phyloP scores from a whole-genome alignment of 1,140 invertebrate genomes.

The Papilio xuthus region DNA sequence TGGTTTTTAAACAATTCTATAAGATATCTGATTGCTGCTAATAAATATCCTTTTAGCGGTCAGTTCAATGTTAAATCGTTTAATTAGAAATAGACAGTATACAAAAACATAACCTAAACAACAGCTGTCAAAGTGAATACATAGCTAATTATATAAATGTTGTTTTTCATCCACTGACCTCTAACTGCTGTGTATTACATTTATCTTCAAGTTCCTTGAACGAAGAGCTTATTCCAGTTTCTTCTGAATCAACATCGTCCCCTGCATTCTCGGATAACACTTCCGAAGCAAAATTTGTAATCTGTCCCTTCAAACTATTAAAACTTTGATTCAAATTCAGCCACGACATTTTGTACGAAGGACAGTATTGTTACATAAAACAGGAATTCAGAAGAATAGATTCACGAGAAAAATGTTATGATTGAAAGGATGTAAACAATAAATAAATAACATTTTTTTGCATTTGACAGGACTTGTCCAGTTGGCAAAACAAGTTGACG shows the following conservation, averaged over 20 bases:
- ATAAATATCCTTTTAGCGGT: not conserved
- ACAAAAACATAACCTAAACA: conserved; percentile 71
- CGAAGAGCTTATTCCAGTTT: conserved; percentile 66
- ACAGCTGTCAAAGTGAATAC: conserved; percentile 57
- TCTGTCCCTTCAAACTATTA: conserved; percentile 88
- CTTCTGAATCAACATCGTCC: conserved; percentile 80
- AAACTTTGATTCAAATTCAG: conserved; percentile 88
- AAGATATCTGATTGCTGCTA: not conserved
- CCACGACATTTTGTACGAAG: conserved; percentile 86
- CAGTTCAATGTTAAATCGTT: conserved; percentile 5
- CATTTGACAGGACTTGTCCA: conserved; percentile 77
- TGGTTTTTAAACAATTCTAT: not conserved
- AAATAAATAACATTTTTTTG: conserved; percentile 78
- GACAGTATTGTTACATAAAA: conserved; percentile 56
- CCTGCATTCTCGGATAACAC: conserved; percentile 84
- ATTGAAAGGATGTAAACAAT: conserved; percentile 71
- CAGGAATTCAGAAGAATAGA: conserved; percentile 60
- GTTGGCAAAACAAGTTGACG: conserved; percentile 78
- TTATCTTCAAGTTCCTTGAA: conserved; percentile 83
- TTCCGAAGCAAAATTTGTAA: conserved; percentile 88
- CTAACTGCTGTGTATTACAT: conserved; percentile 84
- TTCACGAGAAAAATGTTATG: conserved; percentile 53
- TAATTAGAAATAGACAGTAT: conserved; percentile 35
- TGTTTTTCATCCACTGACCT: conserved; percentile 79
- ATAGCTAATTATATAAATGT: conserved; percentile 45